These are phyloP conservation scores for Adela reaumurella DNA, from an alignment of 2,888 invertebrate species.

Conservation along the genomic window DNA sequence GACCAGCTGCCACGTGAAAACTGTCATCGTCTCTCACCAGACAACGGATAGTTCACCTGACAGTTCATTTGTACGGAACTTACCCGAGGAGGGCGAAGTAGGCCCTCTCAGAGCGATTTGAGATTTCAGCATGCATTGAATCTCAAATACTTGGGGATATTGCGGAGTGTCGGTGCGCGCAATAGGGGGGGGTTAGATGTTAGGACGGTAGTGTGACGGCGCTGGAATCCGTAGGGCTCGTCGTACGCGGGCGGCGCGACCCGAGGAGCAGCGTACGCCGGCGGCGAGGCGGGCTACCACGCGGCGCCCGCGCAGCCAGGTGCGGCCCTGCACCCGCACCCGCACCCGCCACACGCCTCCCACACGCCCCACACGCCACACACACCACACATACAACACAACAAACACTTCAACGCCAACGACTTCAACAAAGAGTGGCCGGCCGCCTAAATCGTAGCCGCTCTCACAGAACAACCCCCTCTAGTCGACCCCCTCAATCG, in stretches of 20 bases:
- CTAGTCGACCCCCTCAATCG: conserved; percentile 3
- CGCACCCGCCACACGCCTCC: conserved; percentile 30
- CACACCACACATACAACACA: conserved; percentile 40
- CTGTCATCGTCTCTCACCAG: no score
- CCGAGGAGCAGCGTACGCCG: conserved; percentile 33
- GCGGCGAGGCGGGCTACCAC: conserved; percentile 29
- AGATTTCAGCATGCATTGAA: no score
- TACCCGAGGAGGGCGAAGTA: no score
- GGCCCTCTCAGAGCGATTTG: no score
- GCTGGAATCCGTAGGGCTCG: conserved; percentile 32
- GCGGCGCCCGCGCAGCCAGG: conserved; percentile 16
- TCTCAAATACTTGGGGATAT: no score
- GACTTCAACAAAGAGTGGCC: conserved; percentile 58
- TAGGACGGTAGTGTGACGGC: background rate
- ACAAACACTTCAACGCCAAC: conserved; percentile 50
- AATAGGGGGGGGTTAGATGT: background rate
- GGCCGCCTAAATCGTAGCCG: conserved; percentile 34
- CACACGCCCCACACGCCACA: conserved; percentile 55
- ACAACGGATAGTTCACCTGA: no score
- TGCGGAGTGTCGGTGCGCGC: background rate
- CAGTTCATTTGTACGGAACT: no score
- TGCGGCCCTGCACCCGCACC: conserved; percentile 21
- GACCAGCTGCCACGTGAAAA: no score
- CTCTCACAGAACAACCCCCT: conserved; percentile 5
- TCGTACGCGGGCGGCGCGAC: conserved; percentile 51